Percentiles rank a stretch among this genome's conserved stretches.
These are phyloP conservation scores for Heterohyrax brucei DNA, from an alignment of 2,797 vertebrate species.

Conservation along the genomic window DNA sequence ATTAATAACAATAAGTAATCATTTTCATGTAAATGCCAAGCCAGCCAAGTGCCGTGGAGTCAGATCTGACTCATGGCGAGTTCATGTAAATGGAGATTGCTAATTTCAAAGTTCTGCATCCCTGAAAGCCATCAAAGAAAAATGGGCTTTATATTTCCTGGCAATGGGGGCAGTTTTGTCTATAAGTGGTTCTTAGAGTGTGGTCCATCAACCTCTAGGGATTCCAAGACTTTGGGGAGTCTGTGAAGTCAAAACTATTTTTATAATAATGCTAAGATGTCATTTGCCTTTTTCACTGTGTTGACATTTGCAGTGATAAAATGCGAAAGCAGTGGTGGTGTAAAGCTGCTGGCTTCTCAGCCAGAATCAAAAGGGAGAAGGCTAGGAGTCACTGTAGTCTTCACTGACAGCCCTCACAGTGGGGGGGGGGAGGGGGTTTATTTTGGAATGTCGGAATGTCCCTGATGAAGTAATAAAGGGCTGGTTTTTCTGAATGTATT, in stretches of 20 bases:
- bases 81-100: constrained; percentile 28
- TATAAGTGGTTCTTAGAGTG: constrained; percentile 1
- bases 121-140: constrained; percentile 9
- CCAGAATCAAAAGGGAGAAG: not conserved
- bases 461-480: not conserved
- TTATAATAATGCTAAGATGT: constrained; percentile 12
- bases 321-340: not conserved
- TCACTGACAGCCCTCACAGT: not conserved
- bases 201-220: not conserved
- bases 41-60: no score
- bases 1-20: constrained; percentile 16
- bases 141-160: constrained; percentile 47
- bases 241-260: constrained; percentile 53
- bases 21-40: not conserved
- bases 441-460: constrained; percentile 53
- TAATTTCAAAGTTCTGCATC: constrained; percentile 35
- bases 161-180: not conserved
- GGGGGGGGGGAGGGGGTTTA: not conserved
- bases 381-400: not conserved
- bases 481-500: no score
- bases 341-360: not conserved
- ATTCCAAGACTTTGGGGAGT: constrained; percentile 13
- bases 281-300: not conserved
- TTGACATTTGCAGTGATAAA: not conserved
- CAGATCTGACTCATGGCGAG: no score